These are phyloP conservation scores for Parambassis ranga DNA, from an alignment of 2,797 vertebrate species.

Conservation along the genomic window DNA sequence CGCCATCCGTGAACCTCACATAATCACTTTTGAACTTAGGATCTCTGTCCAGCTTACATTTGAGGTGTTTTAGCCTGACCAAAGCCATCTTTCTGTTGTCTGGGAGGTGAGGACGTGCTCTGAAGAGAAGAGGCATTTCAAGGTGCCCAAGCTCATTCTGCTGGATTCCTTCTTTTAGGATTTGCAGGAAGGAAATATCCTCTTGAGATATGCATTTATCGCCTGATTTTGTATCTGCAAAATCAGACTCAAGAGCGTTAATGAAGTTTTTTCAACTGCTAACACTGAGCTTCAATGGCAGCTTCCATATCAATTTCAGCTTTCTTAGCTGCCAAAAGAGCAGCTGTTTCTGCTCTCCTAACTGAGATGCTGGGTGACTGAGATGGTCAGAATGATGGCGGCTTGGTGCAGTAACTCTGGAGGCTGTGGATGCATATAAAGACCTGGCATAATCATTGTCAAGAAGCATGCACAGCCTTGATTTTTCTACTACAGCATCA, in stretches of 20 bases:
- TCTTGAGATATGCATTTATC: not conserved
- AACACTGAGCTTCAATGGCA: not conserved
- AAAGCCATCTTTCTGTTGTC: not conserved
- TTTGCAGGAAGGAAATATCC: constrained; percentile 3
- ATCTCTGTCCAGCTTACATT: constrained; percentile 3
- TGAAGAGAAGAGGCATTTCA: not conserved
- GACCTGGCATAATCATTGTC: not conserved
- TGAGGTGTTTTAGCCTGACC: not conserved
- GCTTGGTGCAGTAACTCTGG: not conserved
- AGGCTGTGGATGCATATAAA: not conserved
- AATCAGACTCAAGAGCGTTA: not conserved
- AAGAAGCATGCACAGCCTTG: not conserved
- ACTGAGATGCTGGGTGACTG: not conserved
- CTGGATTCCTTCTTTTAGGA: not conserved
- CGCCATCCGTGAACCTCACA: not conserved
- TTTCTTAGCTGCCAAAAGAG: constrained; percentile 3
- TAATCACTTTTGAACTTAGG: not conserved
- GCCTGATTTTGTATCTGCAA: not conserved
- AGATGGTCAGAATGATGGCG: not conserved
- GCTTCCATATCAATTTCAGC: not conserved
- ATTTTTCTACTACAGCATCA: not conserved
- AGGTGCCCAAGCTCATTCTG: not conserved
- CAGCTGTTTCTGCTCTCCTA: not conserved
- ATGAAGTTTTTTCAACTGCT: not conserved
- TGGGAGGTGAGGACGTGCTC: not conserved